Evolutionary conservation across 2,797 vertebrate species (phyloP), one percentile per base, ranked within the genome.

Genomic region (Oreonectes daqikongensis): DNA sequence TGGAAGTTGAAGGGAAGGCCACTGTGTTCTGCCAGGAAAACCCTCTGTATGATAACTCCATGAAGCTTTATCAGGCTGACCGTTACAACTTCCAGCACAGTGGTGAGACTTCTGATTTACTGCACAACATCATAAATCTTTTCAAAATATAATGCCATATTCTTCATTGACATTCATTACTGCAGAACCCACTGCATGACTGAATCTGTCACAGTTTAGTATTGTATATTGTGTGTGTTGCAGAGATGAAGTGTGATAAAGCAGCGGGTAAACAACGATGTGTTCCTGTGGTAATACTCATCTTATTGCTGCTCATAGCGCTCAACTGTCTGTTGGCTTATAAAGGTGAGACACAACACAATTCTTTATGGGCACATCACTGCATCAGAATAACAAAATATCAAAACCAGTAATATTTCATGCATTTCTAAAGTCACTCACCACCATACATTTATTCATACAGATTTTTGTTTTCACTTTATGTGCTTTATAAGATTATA

Each of bases 241-340:
- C 82, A 93, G 92, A 91, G 42, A 10, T 82, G 52, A 89, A 81
- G 72, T 82, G 71, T 3, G 67, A 14, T 0, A 85, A 50, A 74
- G 59, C 81, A 69, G 79, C 44, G 18, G 59, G 6, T 32, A 69
- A 78, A 17, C 60, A 32, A 3, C 77, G 77, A 77, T 85, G 85
- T 55, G 15, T 88, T 0, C 15, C 70, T 1, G 8, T 80, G 0
- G 52, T 94, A 0, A 0, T 82, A 0, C 0, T 81, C 20, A 94
- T 93, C 82, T 85, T 95, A 77, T 55, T 94, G 44, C 71, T 96
- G 72, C 90, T 95, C 84, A 92, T 89, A 0, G 81, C 3, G 0
- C 71, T 91, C 0, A 87, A 90, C 42, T 87, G 35, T 18, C 79
- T 95, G n/a, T 85, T 97, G 78, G 14, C 83, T 0, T 87, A 94